These are phyloP conservation scores for Drosophila novamexicana DNA, from an alignment of 1,140 invertebrate genomes.

Conservation along the genomic window DNA sequence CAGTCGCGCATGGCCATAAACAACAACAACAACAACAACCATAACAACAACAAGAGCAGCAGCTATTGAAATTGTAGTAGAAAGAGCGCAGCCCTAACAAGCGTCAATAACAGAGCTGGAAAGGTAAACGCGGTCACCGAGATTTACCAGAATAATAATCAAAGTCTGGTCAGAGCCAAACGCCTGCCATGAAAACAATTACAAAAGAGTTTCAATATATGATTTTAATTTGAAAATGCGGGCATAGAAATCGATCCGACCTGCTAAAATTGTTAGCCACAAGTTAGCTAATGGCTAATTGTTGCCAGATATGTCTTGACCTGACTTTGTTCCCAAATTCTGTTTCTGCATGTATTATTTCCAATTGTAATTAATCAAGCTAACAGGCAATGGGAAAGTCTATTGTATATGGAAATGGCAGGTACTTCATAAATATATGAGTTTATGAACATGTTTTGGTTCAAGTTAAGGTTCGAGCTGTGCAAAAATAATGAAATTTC, in stretches of 20 bases:
- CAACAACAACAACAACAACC: constrained; percentile 51
- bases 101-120: constrained; percentile 46
- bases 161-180: constrained; percentile 39
- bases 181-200: constrained; percentile 14
- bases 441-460: no score
- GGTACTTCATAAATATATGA: no score
- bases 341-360: no score
- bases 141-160: constrained; percentile 55
- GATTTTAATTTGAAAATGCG: constrained; percentile 31
- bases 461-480: no score
- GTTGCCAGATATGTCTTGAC: no score
- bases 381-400: no score
- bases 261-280: neutral
- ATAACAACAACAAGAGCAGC: constrained; percentile 11
- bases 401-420: no score
- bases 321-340: no score
- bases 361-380: no score
- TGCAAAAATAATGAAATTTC: no score
- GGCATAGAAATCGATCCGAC: constrained; percentile 8
- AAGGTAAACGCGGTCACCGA: constrained; percentile 40
- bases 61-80: constrained; percentile 5
- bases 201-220: constrained; percentile 1
- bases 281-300: neutral
- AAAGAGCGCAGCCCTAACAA: constrained; percentile 38
- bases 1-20: constrained; percentile 73